Base-by-base conservation (phyloP, 2,113 vertebrate genomes). In the Conger conger region DNA sequence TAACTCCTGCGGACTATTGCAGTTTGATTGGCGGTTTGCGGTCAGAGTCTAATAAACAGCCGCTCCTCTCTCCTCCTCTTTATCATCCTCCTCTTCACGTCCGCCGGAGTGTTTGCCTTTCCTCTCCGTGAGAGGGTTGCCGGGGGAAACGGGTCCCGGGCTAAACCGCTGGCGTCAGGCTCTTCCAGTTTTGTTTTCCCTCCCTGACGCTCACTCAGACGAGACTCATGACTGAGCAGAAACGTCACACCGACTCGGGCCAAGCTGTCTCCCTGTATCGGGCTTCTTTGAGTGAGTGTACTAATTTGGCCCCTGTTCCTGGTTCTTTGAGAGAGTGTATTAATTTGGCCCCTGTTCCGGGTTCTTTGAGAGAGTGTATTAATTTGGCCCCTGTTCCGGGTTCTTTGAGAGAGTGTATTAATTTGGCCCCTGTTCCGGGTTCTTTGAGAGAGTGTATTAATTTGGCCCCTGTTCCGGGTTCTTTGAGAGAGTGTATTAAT, bases 161-260 rank as follows among this genome's bases (percentile, higher is more conserved):
- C 38, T 63, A 80, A 85, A 79, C 80, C 37, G n/a, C 18, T 45
- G 54, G 18, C 17, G 60, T 73, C n/a, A 85, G 35, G 38, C 81
- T 73, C 38, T 45, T 50, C 38, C 57, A 76, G 18, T 54, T 27
- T 68, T 42, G 73, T 18, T 2, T 37, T 15, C 8, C 5, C 37
- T 9, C 8, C 3, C 40, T 42, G 4, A 42, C 40, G 76, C 60
- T 35, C 79, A 63, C 76, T 40, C 37, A 38, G 83, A 79, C n/a
- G n/a, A n/a, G n/a, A n/a, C n/a, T n/a, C n/a, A n/a, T n/a, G n/a
- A n/a, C n/a, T n/a, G n/a, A n/a, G n/a, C n/a, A n/a, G n/a, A n/a
- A n/a, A n/a, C n/a, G n/a, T n/a, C n/a, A n/a, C n/a, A n/a, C n/a
- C n/a, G n/a, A n/a, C n/a, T n/a, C n/a, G n/a, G n/a, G n/a, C n/a